Base-by-base conservation (phyloP, 2,797 vertebrate species). In the Acanthis flammea region DNA sequence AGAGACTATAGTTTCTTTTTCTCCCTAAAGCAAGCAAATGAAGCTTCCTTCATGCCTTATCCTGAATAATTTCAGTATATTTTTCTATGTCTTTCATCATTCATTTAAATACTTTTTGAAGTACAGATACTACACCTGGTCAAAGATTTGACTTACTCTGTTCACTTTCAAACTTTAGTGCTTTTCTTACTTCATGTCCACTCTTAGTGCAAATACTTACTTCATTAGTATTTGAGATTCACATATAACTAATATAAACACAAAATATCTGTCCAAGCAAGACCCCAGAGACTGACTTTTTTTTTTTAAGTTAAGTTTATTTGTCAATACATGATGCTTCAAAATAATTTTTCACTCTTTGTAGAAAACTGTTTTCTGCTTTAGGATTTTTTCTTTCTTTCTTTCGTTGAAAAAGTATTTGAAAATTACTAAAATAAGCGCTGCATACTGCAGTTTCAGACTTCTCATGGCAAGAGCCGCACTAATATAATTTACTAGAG, bases 371-470 rank as follows among this genome's bases (percentile, higher is more conserved):
- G 1, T 41, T 83, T 71, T 74, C 22, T 79, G 17, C 31, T 48
- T 67, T 62, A 42, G 3, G 7, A 5, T 4, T 30, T 55, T 76
- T 30, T 28, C 3, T 45, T 47, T 12, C 33, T 58, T 73, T 39
- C 6, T 60, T 60, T 16, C 23, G 44, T 39, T 57, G 28, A 41
- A 68, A 68, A 54, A 54, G 15, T 54, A 30, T 66, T 76, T 55
- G 44, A 80, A 95, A 90, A 89, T 75, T 76, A 66, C 41, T 66
- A 70, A 78, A 88, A 85, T 75, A 91, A 88, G 62, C n/a, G 50
- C 30, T 76, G 19, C 27, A 50, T 84, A 78, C 30, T 83, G 86
- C 47, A 91, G 90, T 78, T 28, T 63, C 18, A 88, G 76, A 55
- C 37, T 47, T 86, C 37, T 90, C 19, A 70, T 81, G 45, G 62